Evolutionary conservation across 1,140 invertebrate genomes (phyloP).

Genomic region (Dryas iulia): DNA sequence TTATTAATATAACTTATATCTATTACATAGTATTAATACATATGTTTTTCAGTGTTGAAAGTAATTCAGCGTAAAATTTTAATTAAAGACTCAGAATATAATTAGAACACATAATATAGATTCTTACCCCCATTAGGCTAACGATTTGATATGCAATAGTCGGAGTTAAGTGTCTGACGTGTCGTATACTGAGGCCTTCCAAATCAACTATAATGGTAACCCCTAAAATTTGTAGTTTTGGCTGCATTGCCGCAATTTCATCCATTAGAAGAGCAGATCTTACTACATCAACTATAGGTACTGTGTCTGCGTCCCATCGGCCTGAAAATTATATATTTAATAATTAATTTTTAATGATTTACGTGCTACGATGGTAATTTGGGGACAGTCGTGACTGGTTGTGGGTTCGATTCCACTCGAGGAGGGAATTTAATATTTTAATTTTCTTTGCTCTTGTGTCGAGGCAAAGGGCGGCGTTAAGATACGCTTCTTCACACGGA

Average conservation of each 20-base stretch:
- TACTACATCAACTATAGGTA: conserved; percentile 85
- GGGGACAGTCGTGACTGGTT: too few species aligned
- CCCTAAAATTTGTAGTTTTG: conserved; percentile 86
- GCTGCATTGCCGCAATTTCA: conserved; percentile 87
- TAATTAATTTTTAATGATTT: neutral
- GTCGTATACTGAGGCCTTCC: conserved; percentile 84
- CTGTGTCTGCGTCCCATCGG: conserved; percentile 85
- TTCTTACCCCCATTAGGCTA: conserved; percentile 61
- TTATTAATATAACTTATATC: too few species aligned
- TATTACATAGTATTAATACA: too few species aligned
- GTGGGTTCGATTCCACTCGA: too few species aligned
- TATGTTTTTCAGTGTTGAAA: too few species aligned
- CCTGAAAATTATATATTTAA: conserved; percentile 76
- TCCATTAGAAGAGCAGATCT: conserved; percentile 85
- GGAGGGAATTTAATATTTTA: too few species aligned
- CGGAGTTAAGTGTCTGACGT: conserved; percentile 82
- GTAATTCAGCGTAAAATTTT: too few species aligned
- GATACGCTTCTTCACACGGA: too few species aligned
- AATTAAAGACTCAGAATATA: too few species aligned
- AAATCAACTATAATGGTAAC: conserved; percentile 88
- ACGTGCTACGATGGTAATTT: too few species aligned
- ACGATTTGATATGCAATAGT: conserved; percentile 63
- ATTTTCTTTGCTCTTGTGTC: too few species aligned
- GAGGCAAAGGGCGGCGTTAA: too few species aligned
- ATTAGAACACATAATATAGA: neutral